phyloP scores from a whole-genome alignment of 92 coral and sea anemone genomes.

The Galaxea fascicularis region DNA sequence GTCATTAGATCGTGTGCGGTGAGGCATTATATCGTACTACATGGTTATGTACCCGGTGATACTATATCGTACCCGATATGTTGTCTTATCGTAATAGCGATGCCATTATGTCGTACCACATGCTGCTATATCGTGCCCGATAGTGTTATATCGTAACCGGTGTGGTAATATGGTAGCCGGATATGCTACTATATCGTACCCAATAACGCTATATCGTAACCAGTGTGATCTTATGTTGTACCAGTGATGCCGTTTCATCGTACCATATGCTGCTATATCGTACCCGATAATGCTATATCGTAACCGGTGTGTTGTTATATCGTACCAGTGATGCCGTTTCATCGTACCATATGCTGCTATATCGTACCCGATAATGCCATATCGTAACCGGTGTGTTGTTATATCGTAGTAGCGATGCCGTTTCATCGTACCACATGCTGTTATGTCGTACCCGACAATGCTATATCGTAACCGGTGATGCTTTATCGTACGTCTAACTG shows the following conservation, averaged over 20 bases:
- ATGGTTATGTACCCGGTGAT: too few species aligned
- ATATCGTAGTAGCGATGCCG: constrained; percentile 29
- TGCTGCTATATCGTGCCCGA: not conserved
- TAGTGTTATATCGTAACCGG: too few species aligned
- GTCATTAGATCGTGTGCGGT: too few species aligned
- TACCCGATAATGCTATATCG: too few species aligned
- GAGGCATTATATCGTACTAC: too few species aligned
- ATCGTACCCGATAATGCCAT: too few species aligned
- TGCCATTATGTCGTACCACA: not conserved
- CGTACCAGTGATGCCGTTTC: not conserved
- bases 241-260: constrained; percentile 9
- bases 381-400: constrained; percentile 9
- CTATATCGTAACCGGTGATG: too few species aligned
- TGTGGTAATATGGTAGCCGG: too few species aligned
- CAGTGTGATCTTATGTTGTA: not conserved
- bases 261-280: not conserved
- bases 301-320: not conserved
- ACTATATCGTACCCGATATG: too few species aligned
- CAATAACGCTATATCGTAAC: too few species aligned
- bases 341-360: not conserved
- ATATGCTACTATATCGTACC: too few species aligned
- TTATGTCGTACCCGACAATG: constrained; percentile 38
- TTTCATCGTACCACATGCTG: constrained; percentile 35
- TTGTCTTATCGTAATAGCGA: not conserved
- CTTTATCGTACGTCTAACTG: too few species aligned